phyloP scores from a whole-genome alignment of 2,888 invertebrate genomes.

The Agrilus biguttatus region DNA sequence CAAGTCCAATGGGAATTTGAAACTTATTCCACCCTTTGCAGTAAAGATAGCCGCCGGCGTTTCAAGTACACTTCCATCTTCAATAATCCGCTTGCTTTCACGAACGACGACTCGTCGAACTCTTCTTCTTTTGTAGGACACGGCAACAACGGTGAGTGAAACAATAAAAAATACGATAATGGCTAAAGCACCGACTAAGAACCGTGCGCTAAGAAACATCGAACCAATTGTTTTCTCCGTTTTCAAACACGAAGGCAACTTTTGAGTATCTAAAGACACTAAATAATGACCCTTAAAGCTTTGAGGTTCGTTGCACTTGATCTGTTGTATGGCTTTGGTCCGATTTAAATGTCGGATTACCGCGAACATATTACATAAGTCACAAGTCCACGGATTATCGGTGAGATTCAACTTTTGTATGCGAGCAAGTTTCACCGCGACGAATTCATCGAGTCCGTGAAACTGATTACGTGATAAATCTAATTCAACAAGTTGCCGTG shows the following conservation, averaged over 20 bases:
- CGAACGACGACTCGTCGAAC: conserved; percentile 25
- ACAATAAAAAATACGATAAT: conserved; percentile 28
- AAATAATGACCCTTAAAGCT: no score
- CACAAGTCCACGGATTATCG: conserved; percentile 56
- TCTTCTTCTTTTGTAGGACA: conserved; percentile 53
- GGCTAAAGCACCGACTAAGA: no score
- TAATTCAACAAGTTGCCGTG: conserved; percentile 44
- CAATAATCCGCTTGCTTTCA: conserved; percentile 17
- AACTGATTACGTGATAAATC: conserved; percentile 64
- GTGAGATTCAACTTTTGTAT: conserved; percentile 39
- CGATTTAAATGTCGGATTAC: conserved; percentile 37
- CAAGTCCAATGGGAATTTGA: conserved; percentile 39
- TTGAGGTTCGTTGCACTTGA: no score
- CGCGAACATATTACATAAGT: conserved; percentile 45
- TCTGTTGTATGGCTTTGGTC: no score
- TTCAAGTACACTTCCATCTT: conserved; percentile 19
- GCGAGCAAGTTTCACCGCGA: conserved; percentile 42
- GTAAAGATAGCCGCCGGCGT: conserved; percentile 29
- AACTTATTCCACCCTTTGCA: conserved; percentile 38
- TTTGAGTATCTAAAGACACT: no score
- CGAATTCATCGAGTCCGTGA: conserved; percentile 43
- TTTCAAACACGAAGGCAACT: no score
- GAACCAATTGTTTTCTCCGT: no score
- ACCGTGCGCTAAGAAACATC: no score
- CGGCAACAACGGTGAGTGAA: conserved; percentile 33